Evolutionary conservation across 2,888 invertebrate genomes (phyloP).

Genomic region (Lepidocyrtoides sp.): DNA sequence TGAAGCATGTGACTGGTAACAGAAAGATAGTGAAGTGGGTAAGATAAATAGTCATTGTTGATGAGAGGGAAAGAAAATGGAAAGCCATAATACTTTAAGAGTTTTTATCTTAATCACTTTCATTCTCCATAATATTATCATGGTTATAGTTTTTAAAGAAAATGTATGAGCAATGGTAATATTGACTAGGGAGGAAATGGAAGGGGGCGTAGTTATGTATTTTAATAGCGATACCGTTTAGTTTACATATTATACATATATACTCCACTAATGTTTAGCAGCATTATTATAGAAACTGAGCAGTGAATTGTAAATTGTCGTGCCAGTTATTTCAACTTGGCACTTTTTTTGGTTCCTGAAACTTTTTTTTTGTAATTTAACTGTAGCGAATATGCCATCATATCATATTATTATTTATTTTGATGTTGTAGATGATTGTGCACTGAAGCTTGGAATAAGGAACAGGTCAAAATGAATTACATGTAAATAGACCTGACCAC

Average conservation of each 20-base stretch:
- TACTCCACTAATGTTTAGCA: too few relatives aligned
- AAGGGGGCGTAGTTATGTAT: background rate
- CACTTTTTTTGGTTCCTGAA: too few relatives aligned
- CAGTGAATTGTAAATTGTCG: too few relatives aligned
- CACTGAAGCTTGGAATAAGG: background rate
- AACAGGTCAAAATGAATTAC: background rate
- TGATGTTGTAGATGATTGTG: background rate
- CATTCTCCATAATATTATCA: slow-evolving; percentile 34
- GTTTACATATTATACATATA: too few relatives aligned
- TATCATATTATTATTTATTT: slow-evolving; percentile 7
- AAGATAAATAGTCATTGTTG: background rate
- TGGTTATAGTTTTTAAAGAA: slow-evolving; percentile 35
- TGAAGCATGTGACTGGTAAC: slow-evolving; percentile 26
- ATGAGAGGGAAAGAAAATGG: slow-evolving; percentile 34
- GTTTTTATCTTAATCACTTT: slow-evolving; percentile 68
- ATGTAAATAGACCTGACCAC: slow-evolving; percentile 37
- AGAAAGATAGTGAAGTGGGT: background rate
- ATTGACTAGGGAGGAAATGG: background rate
- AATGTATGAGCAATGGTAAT: background rate
- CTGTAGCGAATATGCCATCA: background rate
- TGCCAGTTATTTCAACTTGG: too few relatives aligned
- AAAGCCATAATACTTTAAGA: slow-evolving; percentile 63
- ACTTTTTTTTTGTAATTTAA: too few relatives aligned
- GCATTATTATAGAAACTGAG: too few relatives aligned
- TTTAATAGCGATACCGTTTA: too few relatives aligned